These are phyloP conservation scores for Cynopterus sphinx DNA, from an alignment of 2,797 vertebrate genomes.

Conservation along the genomic window DNA sequence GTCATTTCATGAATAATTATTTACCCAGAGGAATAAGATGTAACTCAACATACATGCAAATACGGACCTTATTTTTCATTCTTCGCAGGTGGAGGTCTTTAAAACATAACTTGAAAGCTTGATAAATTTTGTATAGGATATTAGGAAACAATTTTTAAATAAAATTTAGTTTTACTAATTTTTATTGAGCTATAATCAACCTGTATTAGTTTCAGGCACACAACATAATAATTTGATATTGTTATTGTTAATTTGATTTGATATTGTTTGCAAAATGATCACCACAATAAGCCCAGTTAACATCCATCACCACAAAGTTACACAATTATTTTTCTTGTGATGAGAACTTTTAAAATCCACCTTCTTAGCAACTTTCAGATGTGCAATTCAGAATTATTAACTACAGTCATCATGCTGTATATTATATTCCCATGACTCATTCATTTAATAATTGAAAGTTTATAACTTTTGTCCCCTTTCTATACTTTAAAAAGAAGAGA, in stretches of 20 bases:
- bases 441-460: not conserved
- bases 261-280: not conserved
- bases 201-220: not conserved
- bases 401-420: not conserved
- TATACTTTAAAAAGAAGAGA: slow-evolving; percentile 36
- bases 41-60: slow-evolving; percentile 27
- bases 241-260: not conserved
- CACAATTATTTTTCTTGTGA: not conserved
- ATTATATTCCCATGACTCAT: not conserved
- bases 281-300: not conserved
- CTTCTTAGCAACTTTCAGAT: not conserved
- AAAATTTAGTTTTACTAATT: not conserved
- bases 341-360: not conserved
- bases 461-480: not conserved
- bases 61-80: slow-evolving; percentile 46
- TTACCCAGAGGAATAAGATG: slow-evolving; percentile 3
- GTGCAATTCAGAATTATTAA: not conserved
- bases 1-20: slow-evolving; percentile 40
- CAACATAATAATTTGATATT: not conserved
- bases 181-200: not conserved
- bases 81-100: slow-evolving; percentile 71
- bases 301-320: not conserved
- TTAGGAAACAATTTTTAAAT: slow-evolving; percentile 60
- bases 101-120: slow-evolving; percentile 74
- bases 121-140: slow-evolving; percentile 75